Evolutionary conservation across 2,797 vertebrate genomes (phyloP).

Genomic region (Botia almorhae): DNA sequence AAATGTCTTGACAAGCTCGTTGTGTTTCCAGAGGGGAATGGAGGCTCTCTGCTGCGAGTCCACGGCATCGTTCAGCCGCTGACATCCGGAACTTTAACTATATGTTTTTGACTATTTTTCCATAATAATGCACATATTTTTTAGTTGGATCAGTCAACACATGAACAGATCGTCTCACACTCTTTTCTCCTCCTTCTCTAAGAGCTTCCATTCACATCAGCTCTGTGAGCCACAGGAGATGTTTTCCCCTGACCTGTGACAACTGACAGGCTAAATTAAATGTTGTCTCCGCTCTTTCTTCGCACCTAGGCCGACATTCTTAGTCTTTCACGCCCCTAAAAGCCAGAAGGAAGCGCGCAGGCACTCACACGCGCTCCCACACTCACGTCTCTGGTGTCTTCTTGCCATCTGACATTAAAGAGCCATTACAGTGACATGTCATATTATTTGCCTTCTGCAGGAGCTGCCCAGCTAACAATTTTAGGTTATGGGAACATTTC

Average conservation of each 20-base stretch:
- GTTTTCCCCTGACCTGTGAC: slow-evolving; percentile 42
- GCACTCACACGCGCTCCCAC: background rate
- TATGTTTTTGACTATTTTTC: slow-evolving; percentile 8
- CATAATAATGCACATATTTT: slow-evolving; percentile 16
- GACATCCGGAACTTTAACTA: slow-evolving; percentile 27
- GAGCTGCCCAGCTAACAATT: background rate
- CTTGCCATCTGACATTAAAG: slow-evolving; percentile 46
- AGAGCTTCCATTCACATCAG: slow-evolving; percentile 24
- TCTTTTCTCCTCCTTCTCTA: slow-evolving; percentile 1
- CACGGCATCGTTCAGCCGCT: background rate
- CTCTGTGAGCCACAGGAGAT: slow-evolving; percentile 25
- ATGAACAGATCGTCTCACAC: background rate
- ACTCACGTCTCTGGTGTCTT: slow-evolving; percentile 37
- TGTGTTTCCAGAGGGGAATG: slow-evolving; percentile 50
- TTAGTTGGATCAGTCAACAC: slow-evolving; percentile 23
- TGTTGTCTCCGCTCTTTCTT: slow-evolving; percentile 40
- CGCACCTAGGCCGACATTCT: slow-evolving; percentile 28
- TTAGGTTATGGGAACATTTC: too few species aligned
- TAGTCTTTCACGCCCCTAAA: slow-evolving; percentile 39
- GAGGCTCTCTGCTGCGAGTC: background rate
- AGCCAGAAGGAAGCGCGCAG: slow-evolving; percentile 13
- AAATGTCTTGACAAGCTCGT: slow-evolving; percentile 63
- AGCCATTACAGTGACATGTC: slow-evolving; percentile 13
- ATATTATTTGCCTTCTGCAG: slow-evolving; percentile 54
- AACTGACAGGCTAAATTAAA: slow-evolving; percentile 44